Base-by-base conservation (phyloP, 2,797 vertebrate species). In the Telmatherina bonti region DNA sequence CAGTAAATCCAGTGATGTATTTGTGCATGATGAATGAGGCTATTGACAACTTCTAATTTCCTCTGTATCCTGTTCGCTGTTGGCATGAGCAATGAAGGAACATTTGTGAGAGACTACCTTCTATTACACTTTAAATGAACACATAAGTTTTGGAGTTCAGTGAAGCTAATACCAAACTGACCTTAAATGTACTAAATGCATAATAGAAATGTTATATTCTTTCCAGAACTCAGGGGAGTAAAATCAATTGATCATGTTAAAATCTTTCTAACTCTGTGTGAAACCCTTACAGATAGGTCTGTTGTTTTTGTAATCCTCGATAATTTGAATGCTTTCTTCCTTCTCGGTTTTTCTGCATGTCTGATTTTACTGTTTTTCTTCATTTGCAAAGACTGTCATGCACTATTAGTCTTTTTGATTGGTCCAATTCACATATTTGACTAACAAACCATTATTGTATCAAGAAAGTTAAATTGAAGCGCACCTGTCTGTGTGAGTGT, bases 191-290 rank as follows among this genome's bases (percentile, higher is more conserved):
- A 90, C 84, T 85, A 81, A 87, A 90, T 88, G 85, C 87, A 90
- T 88, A 90, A 82, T 87, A 88, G 87, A 79, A 80, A 88, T 90
- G 88, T 89, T 85, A 91, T 89, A 86, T 90, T 53, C 67, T 83
- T 77, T 58, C 62, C 64, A 31, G 65, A 77, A 83, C 87, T 84
- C 78, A 41, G 67, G 73, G 83, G 86, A 89, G 49, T 75, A 4
- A 75, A 91, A 85, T 87, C 78, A 70, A 85, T 90, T 87, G 86
- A 89, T 92, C 85, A 89, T 65, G n/a, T 64, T 62, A 83, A 86
- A 81, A 67, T 82, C 69, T 88, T 85, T 88, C 78, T 67, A 86
- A 85, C 72, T 86, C 73, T 47, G 53, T 52, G 73, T 83, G 83
- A 89, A 85, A 72, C 82, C 33, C 78, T 77, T 81, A 76, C 47